phyloP scores from a whole-genome alignment of 2,888 invertebrate species.

The Cataglyphis rosenhaueri region DNA sequence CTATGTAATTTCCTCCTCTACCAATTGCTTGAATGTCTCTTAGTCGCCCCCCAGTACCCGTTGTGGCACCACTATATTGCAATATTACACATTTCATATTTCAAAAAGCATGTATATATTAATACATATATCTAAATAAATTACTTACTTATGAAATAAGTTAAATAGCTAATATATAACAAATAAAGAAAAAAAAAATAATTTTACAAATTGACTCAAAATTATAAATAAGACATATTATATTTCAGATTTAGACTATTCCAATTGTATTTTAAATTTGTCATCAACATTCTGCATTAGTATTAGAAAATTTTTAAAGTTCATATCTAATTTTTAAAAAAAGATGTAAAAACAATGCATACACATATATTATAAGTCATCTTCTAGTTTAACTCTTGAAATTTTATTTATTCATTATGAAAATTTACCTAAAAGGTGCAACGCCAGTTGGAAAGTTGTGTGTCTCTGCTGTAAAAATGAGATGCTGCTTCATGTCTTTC shows the following conservation, averaged over 20 bases:
- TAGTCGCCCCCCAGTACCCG: constrained; percentile 98
- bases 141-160: neutral
- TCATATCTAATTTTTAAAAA: neutral
- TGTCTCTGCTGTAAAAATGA: constrained; percentile 99
- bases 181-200: neutral
- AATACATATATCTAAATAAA: neutral
- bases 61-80: constrained; percentile 95
- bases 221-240: neutral
- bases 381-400: neutral
- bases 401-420: constrained; percentile 3
- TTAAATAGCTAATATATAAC: neutral
- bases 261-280: neutral
- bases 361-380: neutral
- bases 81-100: constrained; percentile 4
- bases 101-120: constrained; percentile 1
- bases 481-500: constrained; percentile 90
- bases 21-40: constrained; percentile 98
- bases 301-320: neutral
- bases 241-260: neutral
- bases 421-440: constrained; percentile 92
- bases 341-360: neutral
- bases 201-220: neutral
- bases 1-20: constrained; percentile 96
- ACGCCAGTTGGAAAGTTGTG: constrained; percentile 99
- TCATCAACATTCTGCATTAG: neutral